phyloP scores from a whole-genome alignment of 1,140 invertebrate species.

The Aphaenogaster floridana region DNA sequence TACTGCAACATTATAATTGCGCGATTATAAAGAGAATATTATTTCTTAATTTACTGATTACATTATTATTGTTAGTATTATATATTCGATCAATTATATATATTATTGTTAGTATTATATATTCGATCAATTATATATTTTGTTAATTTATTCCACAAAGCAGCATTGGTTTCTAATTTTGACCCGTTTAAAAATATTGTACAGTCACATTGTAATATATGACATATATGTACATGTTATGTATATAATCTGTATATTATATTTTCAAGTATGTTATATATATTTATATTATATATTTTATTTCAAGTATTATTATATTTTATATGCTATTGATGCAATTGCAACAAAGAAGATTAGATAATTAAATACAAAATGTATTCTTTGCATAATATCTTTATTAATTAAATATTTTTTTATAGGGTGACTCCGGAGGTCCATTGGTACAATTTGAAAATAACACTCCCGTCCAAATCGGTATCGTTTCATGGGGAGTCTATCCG shows the following conservation, averaged over 20 bases:
- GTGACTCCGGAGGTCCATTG: constrained; percentile 91
- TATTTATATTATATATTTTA: too few relatives aligned
- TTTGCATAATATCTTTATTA: constrained; percentile 1
- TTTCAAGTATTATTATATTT: too few relatives aligned
- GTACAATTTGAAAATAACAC: constrained; percentile 79
- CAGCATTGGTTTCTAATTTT: background rate
- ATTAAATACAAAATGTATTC: background rate
- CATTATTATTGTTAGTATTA: too few relatives aligned
- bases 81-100: too few relatives aligned
- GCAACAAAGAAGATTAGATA: background rate
- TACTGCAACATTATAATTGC: too few relatives aligned
- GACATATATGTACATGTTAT: background rate
- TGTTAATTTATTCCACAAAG: background rate
- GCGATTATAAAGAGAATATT: too few relatives aligned
- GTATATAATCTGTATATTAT: background rate
- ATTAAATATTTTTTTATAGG: constrained; percentile 77
- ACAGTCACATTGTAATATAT: background rate
- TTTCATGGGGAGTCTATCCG: constrained; percentile 92
- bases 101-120: background rate
- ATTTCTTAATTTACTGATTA: too few relatives aligned
- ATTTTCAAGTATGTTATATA: background rate
- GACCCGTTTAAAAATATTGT: background rate
- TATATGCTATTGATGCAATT: too few relatives aligned
- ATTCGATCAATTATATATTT: background rate
- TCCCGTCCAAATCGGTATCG: constrained; percentile 88